These are phyloP conservation scores for Galerucella nymphaeae DNA, from an alignment of 2,888 invertebrate genomes.

Conservation along the genomic window DNA sequence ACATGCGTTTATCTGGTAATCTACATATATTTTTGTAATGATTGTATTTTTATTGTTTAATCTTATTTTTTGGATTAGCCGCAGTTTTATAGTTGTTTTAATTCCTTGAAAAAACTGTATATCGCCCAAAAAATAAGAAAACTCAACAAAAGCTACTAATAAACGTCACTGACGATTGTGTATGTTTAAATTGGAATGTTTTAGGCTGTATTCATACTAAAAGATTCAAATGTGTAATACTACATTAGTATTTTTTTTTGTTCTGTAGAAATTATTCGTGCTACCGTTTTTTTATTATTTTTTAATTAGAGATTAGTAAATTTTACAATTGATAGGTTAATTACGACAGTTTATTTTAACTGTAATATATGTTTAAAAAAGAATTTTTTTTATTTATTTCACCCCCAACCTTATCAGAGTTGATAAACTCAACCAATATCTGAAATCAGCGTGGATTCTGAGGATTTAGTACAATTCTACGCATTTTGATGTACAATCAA, in stretches of 20 bases:
- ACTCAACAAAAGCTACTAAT: background rate
- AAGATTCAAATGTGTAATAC: constrained; percentile 23
- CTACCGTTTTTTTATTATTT: constrained; percentile 12
- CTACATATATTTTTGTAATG: background rate
- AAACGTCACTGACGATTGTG: background rate
- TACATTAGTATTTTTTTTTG: constrained; percentile 26
- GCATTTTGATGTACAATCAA: too few relatives aligned
- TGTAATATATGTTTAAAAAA: constrained; percentile 10
- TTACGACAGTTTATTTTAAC: background rate
- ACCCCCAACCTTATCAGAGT: background rate
- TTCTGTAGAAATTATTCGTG: constrained; percentile 10
- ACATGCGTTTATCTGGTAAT: background rate
- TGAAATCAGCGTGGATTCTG: too few relatives aligned
- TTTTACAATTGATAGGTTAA: background rate
- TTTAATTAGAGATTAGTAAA: constrained; percentile 5
- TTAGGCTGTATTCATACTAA: constrained; percentile 18
- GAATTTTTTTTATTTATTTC: background rate
- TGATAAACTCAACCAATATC: too few relatives aligned
- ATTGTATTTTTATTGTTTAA: background rate
- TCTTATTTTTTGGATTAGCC: background rate
- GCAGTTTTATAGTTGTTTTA: background rate
- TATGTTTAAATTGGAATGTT: constrained; percentile 22
- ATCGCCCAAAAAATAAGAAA: background rate
- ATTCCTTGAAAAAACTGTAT: background rate
- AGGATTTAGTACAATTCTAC: too few relatives aligned